These are phyloP conservation scores for Dicerorhinus sumatrensis DNA, from an alignment of 2,113 vertebrate genomes.

Conservation along the genomic window DNA sequence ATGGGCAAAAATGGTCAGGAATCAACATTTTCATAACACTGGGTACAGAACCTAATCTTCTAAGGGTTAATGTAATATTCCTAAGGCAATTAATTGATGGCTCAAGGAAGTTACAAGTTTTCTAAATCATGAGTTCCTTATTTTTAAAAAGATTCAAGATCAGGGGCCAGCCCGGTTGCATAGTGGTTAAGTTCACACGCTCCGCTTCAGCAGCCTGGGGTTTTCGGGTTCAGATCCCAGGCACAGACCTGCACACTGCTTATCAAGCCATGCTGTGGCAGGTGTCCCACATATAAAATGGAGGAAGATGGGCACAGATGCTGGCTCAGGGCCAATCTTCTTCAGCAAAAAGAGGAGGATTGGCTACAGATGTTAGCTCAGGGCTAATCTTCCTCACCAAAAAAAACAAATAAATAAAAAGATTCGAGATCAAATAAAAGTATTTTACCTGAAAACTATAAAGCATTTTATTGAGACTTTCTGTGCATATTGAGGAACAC, in stretches of 20 bases:
- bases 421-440: not conserved
- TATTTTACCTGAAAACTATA: not conserved
- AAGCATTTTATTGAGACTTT: not conserved
- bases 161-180: no score
- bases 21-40: not conserved
- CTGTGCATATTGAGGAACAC: not conserved
- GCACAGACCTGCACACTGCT: no score
- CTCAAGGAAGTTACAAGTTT: not conserved
- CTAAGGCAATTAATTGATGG: conserved; percentile 11
- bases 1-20: not conserved
- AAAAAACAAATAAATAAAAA: not conserved
- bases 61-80: not conserved
- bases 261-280: no score
- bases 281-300: no score
- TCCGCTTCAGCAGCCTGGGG: no score
- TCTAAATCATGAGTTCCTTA: not conserved
- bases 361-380: no score
- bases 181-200: no score
- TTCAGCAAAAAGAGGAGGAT: no score
- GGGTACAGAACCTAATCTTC: not conserved
- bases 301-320: no score
- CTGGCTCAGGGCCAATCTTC: no score
- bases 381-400: no score
- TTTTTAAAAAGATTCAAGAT: not conserved
- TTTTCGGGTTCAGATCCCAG: no score